These are phyloP conservation scores for Atlantisia rogersi DNA, from an alignment of 2,113 vertebrate species.

Conservation along the genomic window DNA sequence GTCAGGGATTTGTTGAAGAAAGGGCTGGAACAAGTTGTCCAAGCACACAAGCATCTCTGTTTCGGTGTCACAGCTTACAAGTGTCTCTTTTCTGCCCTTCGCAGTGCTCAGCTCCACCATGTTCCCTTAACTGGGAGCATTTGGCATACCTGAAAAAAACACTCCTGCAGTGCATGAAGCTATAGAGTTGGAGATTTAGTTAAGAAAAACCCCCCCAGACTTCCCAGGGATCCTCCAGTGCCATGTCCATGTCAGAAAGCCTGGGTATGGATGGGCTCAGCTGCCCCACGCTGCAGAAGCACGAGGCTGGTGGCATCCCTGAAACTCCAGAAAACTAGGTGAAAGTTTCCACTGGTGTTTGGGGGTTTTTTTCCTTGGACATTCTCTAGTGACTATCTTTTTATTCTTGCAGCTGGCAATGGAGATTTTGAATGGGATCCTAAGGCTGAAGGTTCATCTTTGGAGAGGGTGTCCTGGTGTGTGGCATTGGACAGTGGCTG, in stretches of 20 bases:
- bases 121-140: background rate
- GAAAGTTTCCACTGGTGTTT: background rate
- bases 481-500: background rate
- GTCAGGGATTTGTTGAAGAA: accelerated
- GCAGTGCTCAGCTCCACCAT: background rate
- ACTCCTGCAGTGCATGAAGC: background rate
- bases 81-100: background rate
- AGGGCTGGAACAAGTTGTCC: background rate
- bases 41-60: background rate
- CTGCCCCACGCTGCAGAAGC: accelerated
- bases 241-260: accelerated
- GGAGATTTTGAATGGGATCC: background rate
- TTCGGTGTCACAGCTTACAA: accelerated
- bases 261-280: background rate
- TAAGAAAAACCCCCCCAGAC: background rate
- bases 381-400: background rate
- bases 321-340: background rate
- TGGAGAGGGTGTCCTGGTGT: background rate
- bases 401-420: background rate
- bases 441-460: background rate
- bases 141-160: background rate
- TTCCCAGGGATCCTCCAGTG: background rate
- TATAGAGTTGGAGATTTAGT: background rate
- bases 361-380: background rate
- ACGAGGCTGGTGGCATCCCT: background rate